Conservation (phyloP, 1,140 invertebrate genomes). For the Portunus trituberculatus region DNA sequence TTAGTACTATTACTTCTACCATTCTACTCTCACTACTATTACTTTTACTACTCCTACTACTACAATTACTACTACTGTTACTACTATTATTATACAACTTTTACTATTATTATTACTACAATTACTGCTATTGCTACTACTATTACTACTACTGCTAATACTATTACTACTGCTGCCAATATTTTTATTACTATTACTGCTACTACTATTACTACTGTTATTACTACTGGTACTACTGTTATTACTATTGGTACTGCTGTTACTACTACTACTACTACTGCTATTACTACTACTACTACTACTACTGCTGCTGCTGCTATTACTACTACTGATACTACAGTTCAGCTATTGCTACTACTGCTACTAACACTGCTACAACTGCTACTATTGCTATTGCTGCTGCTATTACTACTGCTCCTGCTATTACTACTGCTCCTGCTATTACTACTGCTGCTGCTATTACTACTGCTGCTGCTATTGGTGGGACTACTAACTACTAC, state of each 20-base stretch:
- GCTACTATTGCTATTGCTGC: constrained; percentile 21
- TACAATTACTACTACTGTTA: too few relatives aligned
- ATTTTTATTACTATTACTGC: not conserved
- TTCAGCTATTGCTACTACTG: constrained; percentile 10
- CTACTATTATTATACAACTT: too few relatives aligned
- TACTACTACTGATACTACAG: not conserved
- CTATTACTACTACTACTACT: constrained; percentile 15
- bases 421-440: constrained; percentile 4
- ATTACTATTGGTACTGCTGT: not conserved
- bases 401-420: not conserved
- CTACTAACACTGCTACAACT: not conserved
- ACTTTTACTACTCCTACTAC: too few relatives aligned
- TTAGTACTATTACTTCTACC: not conserved
- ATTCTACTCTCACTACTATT: too few relatives aligned
- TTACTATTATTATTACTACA: too few relatives aligned
- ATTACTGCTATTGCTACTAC: too few relatives aligned
- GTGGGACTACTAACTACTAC: not conserved
- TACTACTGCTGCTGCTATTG: constrained; percentile 23
- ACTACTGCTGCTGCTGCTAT: not conserved
- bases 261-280: not conserved
- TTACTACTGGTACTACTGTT: not conserved
- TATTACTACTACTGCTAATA: too few relatives aligned
- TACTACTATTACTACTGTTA: not conserved
- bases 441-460: constrained; percentile 22
- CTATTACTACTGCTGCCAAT: too few relatives aligned